Percentiles rank a stretch among this genome's conserved stretches.
These are phyloP conservation scores for Zaprionus kolodkinae DNA, from an alignment of 1,140 invertebrate genomes.

Conservation along the genomic window DNA sequence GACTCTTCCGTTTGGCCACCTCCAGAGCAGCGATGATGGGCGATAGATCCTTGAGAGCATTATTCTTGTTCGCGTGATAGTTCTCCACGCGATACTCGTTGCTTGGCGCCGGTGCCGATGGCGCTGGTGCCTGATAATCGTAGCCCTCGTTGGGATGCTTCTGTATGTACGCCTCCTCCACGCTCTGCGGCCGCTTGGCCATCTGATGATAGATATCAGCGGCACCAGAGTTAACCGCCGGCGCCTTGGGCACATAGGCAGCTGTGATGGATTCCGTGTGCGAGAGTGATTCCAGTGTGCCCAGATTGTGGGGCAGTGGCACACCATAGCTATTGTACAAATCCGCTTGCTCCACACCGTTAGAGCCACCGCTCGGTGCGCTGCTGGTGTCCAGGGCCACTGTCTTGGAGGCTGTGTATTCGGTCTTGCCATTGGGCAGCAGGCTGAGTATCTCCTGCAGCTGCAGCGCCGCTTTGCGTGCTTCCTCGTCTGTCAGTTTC, in stretches of 20 bases:
- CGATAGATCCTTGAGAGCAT: conserved; percentile 70
- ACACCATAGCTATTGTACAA: conserved; percentile 67
- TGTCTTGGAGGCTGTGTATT: conserved; percentile 78
- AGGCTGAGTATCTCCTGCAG: conserved; percentile 78
- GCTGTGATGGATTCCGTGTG: conserved; percentile 82
- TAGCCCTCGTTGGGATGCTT: conserved; percentile 82
- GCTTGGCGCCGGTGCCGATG: conserved; percentile 3
- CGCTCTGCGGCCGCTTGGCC: conserved; percentile 65
- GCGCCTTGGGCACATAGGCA: conserved; percentile 57
- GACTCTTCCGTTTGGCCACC: conserved; percentile 70
- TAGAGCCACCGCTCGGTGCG: conserved; percentile 37
- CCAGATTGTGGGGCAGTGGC: conserved; percentile 72
- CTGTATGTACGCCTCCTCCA: conserved; percentile 74
- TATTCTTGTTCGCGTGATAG: conserved; percentile 70
- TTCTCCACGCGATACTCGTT: conserved; percentile 69
- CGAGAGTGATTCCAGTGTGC: conserved; percentile 76
- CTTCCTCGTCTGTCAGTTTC: conserved; percentile 72
- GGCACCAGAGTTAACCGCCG: conserved; percentile 31
- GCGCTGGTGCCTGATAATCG: conserved; percentile 59
- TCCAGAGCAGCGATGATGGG: conserved; percentile 80
- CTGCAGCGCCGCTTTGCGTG: conserved; percentile 69
- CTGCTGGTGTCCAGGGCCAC: conserved; percentile 63
- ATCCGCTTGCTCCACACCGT: conserved; percentile 47
- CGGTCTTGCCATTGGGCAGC: conserved; percentile 77
- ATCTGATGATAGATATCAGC: conserved; percentile 80